phyloP scores from a whole-genome alignment of 2,888 invertebrate species.

The Dioctria rufipes region DNA sequence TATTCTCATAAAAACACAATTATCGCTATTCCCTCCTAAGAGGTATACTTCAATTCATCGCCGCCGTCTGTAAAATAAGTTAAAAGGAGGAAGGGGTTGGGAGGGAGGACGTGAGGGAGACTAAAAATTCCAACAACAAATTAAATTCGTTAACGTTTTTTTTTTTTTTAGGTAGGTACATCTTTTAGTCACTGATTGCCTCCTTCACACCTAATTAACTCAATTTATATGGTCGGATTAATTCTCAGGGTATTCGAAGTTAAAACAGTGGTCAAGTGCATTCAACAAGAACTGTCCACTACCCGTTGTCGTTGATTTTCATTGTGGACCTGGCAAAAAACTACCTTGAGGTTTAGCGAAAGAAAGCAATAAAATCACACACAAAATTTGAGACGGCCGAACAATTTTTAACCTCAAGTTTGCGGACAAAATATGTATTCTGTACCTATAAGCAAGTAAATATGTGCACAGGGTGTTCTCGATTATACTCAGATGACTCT shows the following conservation, averaged over 20 bases:
- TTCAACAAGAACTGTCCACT: slow-evolving; percentile 14
- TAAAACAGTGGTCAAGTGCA: slow-evolving; percentile 15
- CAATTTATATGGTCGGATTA: slow-evolving; percentile 38
- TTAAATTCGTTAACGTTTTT: neutral
- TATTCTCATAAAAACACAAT: too few species aligned
- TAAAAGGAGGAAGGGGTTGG: too few species aligned
- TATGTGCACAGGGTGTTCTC: too few species aligned
- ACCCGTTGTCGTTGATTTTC: neutral
- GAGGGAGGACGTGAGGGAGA: too few species aligned
- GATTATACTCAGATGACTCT: too few species aligned
- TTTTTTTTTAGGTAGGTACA: neutral
- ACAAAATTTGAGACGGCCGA: slow-evolving; percentile 7
- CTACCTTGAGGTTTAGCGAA: neutral
- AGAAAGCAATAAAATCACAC: neutral
- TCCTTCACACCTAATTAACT: slow-evolving; percentile 39
- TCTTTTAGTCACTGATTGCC: slow-evolving; percentile 41
- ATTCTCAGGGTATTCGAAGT: slow-evolving; percentile 20
- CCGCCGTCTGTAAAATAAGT: too few species aligned
- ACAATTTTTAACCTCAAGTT: neutral
- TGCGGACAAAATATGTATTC: neutral
- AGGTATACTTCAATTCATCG: too few species aligned
- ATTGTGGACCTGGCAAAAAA: neutral
- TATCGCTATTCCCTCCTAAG: too few species aligned
- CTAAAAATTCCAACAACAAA: too few species aligned
- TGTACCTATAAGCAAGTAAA: too few species aligned